Evolutionary conservation across 2,888 invertebrate genomes (phyloP).

Genomic region (Strigamia maritima): DNA sequence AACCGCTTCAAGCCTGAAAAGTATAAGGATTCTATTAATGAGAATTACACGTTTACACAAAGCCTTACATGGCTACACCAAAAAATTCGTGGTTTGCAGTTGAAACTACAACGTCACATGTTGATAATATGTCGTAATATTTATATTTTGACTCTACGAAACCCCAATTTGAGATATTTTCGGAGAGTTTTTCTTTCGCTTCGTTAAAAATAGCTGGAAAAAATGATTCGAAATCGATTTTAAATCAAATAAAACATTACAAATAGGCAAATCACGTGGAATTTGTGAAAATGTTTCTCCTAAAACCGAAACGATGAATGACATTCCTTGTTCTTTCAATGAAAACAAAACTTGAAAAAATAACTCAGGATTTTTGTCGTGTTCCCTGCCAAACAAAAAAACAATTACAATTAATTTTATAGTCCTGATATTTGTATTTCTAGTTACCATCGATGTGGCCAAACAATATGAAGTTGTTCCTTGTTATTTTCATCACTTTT

Average conservation of each 20-base stretch:
- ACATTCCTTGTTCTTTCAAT: constrained; percentile 56
- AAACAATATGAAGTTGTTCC: constrained; percentile 59
- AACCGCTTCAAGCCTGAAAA: constrained; percentile 66
- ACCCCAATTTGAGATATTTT: constrained; percentile 60
- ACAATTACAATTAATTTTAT: too few relatives aligned
- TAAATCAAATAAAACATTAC: background rate
- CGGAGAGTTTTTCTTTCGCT: constrained; percentile 54
- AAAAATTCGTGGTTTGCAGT: constrained; percentile 74
- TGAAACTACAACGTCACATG: constrained; percentile 66
- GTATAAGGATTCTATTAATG: constrained; percentile 42
- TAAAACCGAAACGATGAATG: constrained; percentile 62
- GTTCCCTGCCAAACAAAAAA: constrained; percentile 60
- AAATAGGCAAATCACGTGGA: constrained; percentile 57
- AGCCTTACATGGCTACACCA: constrained; percentile 70
- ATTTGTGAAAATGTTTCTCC: constrained; percentile 63
- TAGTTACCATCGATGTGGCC: constrained; percentile 68
- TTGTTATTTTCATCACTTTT: background rate
- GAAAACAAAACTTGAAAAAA: constrained; percentile 60
- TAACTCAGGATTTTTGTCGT: constrained; percentile 68
- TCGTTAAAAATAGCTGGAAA: constrained; percentile 58
- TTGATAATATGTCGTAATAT: constrained; percentile 59
- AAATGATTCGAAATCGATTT: background rate
- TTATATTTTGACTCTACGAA: constrained; percentile 58
- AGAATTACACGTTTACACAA: constrained; percentile 18
- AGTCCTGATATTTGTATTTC: too few relatives aligned